These are phyloP conservation scores for Emmelina monodactyla DNA, from an alignment of 2,888 invertebrate species.

Conservation along the genomic window DNA sequence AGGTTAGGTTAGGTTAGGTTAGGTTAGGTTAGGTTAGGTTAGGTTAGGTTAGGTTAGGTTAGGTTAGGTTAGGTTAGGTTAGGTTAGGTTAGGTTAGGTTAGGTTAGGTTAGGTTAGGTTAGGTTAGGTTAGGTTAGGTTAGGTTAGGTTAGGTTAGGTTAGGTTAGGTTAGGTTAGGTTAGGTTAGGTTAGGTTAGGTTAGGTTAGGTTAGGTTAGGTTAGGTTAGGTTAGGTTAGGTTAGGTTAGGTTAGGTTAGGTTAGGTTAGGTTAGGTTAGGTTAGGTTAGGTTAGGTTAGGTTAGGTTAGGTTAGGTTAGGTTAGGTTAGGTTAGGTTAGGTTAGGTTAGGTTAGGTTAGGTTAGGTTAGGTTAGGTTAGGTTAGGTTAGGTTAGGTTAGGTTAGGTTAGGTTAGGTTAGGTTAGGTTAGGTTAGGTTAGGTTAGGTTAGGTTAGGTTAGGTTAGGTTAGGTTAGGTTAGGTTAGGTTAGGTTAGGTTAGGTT, in stretches of 20 bases:
- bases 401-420: constrained; percentile 15
- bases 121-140: constrained; percentile 13
- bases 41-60: constrained; percentile 7
- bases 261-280: constrained; percentile 7
- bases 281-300: constrained; percentile 9
- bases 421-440: constrained; percentile 14
- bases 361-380: constrained; percentile 15
- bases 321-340: constrained; percentile 11
- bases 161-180: constrained; percentile 4
- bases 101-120: constrained; percentile 12
- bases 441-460: constrained; percentile 16
- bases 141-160: constrained; percentile 14
- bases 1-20: constrained; percentile 3
- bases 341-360: constrained; percentile 13
- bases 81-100: constrained; percentile 12
- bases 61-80: constrained; percentile 7
- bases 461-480: constrained; percentile 15
- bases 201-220: constrained; percentile 12
- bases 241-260: constrained; percentile 14
- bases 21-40: constrained; percentile 5
- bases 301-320: constrained; percentile 9
- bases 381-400: constrained; percentile 16
- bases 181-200: constrained; percentile 14
- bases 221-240: constrained; percentile 13
- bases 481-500: background rate